Percentiles rank a stretch among this genome's conserved stretches.
These are phyloP conservation scores for Coregonus suidteri DNA, from an alignment of 2,797 vertebrate genomes.

Conservation along the genomic window DNA sequence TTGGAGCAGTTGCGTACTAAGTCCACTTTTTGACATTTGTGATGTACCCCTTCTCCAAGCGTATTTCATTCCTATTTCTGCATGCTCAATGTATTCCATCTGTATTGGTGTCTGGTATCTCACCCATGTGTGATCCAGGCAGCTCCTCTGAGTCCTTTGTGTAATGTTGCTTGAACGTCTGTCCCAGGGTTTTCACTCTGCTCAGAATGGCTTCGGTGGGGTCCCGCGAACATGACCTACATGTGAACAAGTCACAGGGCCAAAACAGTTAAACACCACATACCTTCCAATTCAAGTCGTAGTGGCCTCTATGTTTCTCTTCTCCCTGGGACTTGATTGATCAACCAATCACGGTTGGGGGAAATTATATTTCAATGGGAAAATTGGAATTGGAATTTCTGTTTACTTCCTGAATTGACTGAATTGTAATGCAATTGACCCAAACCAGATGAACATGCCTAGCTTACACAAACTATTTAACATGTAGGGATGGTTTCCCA, in stretches of 20 bases:
- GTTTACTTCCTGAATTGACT: not conserved
- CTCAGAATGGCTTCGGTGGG: constrained; percentile 80
- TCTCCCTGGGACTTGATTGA: too few species aligned
- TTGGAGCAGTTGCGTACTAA: too few species aligned
- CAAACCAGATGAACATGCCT: not conserved
- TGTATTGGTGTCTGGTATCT: not conserved
- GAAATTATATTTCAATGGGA: not conserved
- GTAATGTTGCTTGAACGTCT: constrained; percentile 88
- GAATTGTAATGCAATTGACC: too few species aligned
- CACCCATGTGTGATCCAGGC: constrained; percentile 89
- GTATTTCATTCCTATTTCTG: constrained; percentile 80
- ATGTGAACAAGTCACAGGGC: constrained; percentile 19
- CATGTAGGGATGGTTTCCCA: too few species aligned
- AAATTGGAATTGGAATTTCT: fast-evolving
- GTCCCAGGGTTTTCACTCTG: constrained; percentile 84
- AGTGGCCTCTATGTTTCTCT: too few species aligned
- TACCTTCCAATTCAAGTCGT: not conserved
- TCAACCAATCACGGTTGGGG: not conserved
- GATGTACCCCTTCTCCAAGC: constrained; percentile 74
- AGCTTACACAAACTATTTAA: too few species aligned
- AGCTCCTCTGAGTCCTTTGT: constrained; percentile 85
- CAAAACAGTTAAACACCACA: not conserved
- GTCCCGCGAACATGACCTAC: constrained; percentile 86
- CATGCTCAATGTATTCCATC: not conserved
- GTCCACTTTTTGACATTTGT: not conserved